Conservation (phyloP, 2,888 invertebrate species). For the Ecdyonurus torrentis region DNA sequence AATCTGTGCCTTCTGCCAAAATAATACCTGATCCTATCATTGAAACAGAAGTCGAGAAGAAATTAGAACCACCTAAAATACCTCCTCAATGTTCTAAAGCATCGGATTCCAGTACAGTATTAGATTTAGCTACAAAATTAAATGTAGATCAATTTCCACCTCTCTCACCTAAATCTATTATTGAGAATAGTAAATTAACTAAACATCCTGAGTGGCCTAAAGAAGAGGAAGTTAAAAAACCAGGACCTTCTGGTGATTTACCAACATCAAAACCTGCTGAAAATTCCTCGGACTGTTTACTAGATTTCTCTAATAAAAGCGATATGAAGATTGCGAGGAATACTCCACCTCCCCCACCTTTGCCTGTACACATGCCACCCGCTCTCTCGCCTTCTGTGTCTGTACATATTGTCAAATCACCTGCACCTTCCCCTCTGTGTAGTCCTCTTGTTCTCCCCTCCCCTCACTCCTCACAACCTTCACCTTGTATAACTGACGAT, state of each 20-base stretch:
- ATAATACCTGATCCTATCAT: constrained; percentile 11
- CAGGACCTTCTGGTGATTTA: neutral
- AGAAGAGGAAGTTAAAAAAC: neutral
- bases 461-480: constrained; percentile 38
- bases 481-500: constrained; percentile 69
- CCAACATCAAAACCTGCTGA: neutral
- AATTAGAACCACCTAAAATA: neutral
- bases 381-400: constrained; percentile 44
- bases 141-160: neutral
- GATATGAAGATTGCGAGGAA: neutral
- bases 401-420: constrained; percentile 60
- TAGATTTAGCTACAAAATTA: neutral
- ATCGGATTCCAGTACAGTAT: neutral
- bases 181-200: neutral
- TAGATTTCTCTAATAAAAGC: neutral
- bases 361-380: constrained; percentile 3
- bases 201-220: constrained; percentile 4
- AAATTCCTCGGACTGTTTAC: neutral
- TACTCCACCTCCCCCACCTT: constrained; percentile 13
- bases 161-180: neutral
- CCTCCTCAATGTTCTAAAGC: neutral
- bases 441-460: constrained; percentile 40
- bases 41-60: neutral
- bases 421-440: constrained; percentile 37
- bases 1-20: no score